phyloP scores from a whole-genome alignment of 2,797 vertebrate species.

The Phaenicophaeus curvirostris region DNA sequence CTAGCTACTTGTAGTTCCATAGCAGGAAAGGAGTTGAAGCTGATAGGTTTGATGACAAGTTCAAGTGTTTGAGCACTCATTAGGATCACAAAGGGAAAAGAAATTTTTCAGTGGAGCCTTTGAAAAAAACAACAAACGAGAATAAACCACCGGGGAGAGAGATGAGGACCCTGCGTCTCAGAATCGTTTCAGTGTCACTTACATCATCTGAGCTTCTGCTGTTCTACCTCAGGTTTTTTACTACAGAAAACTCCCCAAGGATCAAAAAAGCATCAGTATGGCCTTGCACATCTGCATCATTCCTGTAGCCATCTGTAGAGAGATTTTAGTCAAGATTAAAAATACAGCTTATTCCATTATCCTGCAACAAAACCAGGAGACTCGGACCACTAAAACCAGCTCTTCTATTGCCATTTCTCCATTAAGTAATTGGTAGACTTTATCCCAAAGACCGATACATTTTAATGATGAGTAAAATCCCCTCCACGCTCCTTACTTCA shows the following conservation, averaged over 20 bases:
- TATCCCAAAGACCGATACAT: neutral
- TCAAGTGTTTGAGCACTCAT: neutral
- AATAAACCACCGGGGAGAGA: neutral
- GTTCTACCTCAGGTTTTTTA: neutral
- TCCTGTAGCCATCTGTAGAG: conserved; percentile 15
- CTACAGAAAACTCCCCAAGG: neutral
- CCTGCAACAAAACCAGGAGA: neutral
- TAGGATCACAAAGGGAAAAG: neutral
- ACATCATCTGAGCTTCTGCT: neutral
- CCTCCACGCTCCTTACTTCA: neutral
- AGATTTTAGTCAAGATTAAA: conserved; percentile 43
- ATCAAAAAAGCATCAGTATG: neutral
- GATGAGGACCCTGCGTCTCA: neutral
- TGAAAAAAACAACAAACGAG: neutral
- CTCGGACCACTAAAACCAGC: neutral
- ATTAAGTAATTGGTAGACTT: conserved; percentile 25
- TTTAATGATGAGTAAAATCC: conserved; percentile 24
- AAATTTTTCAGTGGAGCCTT: neutral
- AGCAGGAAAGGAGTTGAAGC: neutral
- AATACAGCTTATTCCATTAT: conserved; percentile 32
- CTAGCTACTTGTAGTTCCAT: neutral
- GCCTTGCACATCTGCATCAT: neutral
- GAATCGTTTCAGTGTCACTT: neutral
- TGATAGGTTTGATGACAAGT: neutral
- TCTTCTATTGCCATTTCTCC: neutral